Conservation (phyloP, 2,113 vertebrate species). For the Petrocephalus zakoni region DNA sequence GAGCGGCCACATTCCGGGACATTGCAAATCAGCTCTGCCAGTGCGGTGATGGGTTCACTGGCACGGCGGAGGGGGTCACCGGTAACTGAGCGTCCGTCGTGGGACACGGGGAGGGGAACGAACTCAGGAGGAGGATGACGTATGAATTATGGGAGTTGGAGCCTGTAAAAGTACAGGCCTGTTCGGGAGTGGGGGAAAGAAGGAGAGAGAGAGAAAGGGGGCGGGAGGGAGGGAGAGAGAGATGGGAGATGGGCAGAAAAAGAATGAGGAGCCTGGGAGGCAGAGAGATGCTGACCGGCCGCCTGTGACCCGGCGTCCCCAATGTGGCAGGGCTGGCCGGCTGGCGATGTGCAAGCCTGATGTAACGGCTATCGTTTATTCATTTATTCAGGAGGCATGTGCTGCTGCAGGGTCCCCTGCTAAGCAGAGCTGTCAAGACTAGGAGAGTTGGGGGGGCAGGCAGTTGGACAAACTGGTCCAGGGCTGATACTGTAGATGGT, state of each 20-base stretch:
- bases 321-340: neutral
- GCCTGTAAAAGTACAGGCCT: conserved; percentile 10
- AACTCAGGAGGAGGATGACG: neutral
- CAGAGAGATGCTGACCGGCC: neutral
- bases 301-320: neutral
- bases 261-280: neutral
- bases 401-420: neutral
- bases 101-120: neutral
- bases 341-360: neutral
- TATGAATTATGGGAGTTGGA: neutral
- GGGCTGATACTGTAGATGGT: neutral
- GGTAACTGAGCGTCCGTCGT: neutral
- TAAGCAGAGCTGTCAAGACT: neutral
- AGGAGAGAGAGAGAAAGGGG: conserved; percentile 9
- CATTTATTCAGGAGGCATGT: neutral
- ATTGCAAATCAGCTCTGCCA: neutral
- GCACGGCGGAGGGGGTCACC: neutral
- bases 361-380: conserved; percentile 6
- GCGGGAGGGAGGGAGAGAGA: neutral
- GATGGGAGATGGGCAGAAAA: neutral
- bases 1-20: neutral
- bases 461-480: neutral
- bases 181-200: conserved; percentile 6
- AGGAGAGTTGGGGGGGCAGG: neutral
- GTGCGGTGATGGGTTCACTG: neutral